phyloP scores from a whole-genome alignment of 2,888 invertebrate genomes.

The Clusia tigrina region DNA sequence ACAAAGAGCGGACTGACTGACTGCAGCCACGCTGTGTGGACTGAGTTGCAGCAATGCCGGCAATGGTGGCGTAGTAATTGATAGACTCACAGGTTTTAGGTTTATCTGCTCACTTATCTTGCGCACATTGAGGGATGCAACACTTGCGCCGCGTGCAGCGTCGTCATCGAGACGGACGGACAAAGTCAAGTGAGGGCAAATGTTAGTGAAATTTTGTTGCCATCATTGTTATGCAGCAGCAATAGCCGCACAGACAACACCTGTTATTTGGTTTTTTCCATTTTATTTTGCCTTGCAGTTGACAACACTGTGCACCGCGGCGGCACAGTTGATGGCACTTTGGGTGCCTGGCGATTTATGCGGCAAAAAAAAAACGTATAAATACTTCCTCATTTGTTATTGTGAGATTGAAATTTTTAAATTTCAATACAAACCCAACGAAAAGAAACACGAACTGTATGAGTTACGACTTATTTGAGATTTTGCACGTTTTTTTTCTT shows the following conservation, averaged over 20 bases:
- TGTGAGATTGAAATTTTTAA: conserved; percentile 42
- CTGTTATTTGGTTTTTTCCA: neutral
- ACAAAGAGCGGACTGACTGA: conserved; percentile 57
- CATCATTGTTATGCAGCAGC: too few species aligned
- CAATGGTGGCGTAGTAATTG: neutral
- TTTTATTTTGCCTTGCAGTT: neutral
- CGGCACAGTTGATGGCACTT: neutral
- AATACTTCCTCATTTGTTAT: conserved; percentile 54
- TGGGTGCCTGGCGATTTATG: too few species aligned
- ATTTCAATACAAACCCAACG: too few species aligned
- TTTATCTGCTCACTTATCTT: neutral
- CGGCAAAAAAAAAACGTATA: conserved; percentile 13
- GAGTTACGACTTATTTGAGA: neutral
- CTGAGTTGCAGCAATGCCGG: neutral
- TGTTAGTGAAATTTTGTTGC: neutral
- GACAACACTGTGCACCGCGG: too few species aligned
- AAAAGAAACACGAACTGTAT: neutral
- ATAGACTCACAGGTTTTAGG: neutral
- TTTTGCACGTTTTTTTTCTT: neutral
- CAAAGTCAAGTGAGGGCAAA: neutral
- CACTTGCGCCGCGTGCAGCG: neutral
- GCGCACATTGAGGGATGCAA: neutral
- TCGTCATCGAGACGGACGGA: neutral
- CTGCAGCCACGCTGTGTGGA: neutral
- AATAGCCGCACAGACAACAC: too few species aligned